A percentile compares a stretch with the other conserved stretches of the same genome.
These are phyloP conservation scores for Spermophilus dauricus DNA, from an alignment of 2,113 vertebrate genomes.

Conservation along the genomic window DNA sequence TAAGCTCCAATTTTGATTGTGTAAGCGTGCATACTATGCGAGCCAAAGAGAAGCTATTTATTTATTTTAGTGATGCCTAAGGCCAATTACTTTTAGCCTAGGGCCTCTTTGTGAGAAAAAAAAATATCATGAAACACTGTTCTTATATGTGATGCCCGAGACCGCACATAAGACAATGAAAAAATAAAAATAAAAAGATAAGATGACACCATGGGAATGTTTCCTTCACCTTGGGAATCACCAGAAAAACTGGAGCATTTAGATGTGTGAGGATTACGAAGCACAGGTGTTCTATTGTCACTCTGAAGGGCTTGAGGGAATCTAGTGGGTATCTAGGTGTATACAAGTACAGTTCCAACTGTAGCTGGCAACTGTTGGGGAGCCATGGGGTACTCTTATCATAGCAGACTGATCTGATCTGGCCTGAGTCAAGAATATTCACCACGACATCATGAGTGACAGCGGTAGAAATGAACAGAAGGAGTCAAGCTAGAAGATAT, in stretches of 20 bases:
- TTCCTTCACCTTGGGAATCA: neutral
- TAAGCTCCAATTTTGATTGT: neutral
- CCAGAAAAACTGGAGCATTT: neutral
- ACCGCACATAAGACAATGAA: neutral
- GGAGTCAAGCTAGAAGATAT: neutral
- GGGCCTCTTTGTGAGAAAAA: neutral
- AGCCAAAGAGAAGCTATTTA: neutral
- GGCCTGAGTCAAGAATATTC: neutral
- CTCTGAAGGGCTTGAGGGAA: neutral
- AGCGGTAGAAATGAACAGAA: neutral
- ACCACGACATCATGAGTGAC: no score
- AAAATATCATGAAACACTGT: neutral
- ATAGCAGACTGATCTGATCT: neutral
- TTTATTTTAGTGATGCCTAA: neutral
- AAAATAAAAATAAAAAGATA: no score
- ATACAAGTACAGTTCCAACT: neutral
- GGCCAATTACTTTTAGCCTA: no score
- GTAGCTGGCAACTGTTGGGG: neutral
- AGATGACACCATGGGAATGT: neutral
- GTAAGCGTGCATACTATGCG: neutral
- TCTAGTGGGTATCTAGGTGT: neutral
- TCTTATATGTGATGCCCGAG: neutral
- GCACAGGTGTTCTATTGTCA: neutral
- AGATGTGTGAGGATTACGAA: neutral
- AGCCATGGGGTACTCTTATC: no score